Evolutionary conservation across 2,797 vertebrate species (phyloP), one percentile per base, ranked within the genome.

Genomic region (Mastacembelus armatus): DNA sequence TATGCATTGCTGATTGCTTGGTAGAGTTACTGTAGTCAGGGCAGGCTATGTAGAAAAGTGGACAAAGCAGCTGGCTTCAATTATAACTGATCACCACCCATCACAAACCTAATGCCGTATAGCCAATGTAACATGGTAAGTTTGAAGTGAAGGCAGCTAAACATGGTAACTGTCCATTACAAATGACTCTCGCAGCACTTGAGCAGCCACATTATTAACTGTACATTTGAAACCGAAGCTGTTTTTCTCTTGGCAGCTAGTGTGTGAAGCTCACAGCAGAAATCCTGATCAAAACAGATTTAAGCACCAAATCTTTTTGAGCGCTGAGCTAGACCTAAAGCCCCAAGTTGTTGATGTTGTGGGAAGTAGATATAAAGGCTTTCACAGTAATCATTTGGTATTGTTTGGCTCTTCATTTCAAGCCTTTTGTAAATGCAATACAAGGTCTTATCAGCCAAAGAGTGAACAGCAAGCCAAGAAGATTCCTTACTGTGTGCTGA

Each of bases 271-370:
- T 24, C 35, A 8, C 50, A 33, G 11, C 1, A 16, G 35, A 66
- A 64, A 62, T 71, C 65, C 66, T 54, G 55, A 78, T 80, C 60
- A 63, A 74, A 70, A 73, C 70, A 65, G 56, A 76, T 80, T 63
- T 32, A 69, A 77, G 71, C 49, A 44, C 35, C 64, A 72, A 81
- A 83, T 85, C 81, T 75, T 55, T 61, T 26, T 30, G 26, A 83
- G 77, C 26, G 10, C 49, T 10, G 35, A 14, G 10, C 63, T 48
- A 22, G 69, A 71, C 74, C 50, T 71, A 57, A 77, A 84, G 66
- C 76, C 32, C 60, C 0, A 10, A 56, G 59, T 49, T 66, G 77
- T 67, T 80, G 77, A 70, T 66, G 73, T 64, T 64, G 64, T 67
- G 40, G 29, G 66, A 64, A 58, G 67, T 26, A 11, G 66, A 71